These are phyloP conservation scores for Meloidogyne exigua DNA, from an alignment of 1,140 invertebrate genomes.

Conservation along the genomic window DNA sequence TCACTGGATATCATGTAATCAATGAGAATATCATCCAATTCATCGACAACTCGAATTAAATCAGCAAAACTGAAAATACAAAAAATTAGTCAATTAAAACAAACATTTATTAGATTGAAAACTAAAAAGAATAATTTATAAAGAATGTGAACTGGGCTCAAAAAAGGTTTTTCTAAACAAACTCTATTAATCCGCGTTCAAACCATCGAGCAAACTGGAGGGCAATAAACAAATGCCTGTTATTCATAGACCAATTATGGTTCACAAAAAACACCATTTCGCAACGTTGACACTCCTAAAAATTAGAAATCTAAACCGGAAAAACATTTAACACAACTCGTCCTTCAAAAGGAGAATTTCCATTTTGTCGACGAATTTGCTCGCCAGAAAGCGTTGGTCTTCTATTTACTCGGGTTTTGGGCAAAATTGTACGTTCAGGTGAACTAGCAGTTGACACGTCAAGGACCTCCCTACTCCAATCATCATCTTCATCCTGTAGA, in stretches of 20 bases:
- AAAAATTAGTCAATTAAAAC: neutral
- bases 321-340: neutral
- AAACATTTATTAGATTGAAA: neutral
- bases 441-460: conserved; percentile 19
- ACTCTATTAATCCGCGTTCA: conserved; percentile 17
- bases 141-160: no score
- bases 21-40: conserved; percentile 22
- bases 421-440: neutral
- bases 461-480: conserved; percentile 27
- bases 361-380: conserved; percentile 17
- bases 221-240: conserved; percentile 18
- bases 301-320: neutral
- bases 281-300: conserved; percentile 25
- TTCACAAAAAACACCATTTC: conserved; percentile 25
- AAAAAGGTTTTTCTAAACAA: neutral
- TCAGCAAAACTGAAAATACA: conserved; percentile 18
- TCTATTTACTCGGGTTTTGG: conserved; percentile 2
- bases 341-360: conserved; percentile 17
- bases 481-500: conserved; percentile 20
- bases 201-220: conserved; percentile 27
- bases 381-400: conserved; percentile 14
- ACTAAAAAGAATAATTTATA: neutral
- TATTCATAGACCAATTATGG: conserved; percentile 14
- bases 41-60: conserved; percentile 17
- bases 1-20: conserved; percentile 7